Percentiles rank a stretch among this genome's conserved stretches.
These are phyloP conservation scores for Sipha maydis DNA, from an alignment of 2,888 invertebrate genomes.

Conservation along the genomic window DNA sequence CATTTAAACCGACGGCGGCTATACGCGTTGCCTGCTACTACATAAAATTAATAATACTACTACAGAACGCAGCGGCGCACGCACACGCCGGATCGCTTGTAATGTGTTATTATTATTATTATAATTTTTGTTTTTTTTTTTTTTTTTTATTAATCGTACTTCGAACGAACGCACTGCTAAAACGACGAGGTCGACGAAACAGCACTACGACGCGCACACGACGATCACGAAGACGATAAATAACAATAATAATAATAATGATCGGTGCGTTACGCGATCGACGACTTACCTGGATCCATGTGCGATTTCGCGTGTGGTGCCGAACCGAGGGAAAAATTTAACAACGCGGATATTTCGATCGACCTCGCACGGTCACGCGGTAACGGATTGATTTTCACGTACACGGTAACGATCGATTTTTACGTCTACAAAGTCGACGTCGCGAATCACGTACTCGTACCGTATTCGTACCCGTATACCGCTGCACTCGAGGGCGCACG, in stretches of 20 bases:
- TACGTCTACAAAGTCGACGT: background rate
- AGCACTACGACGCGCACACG: background rate
- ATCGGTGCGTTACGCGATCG: background rate
- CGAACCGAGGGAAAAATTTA: too few relatives aligned
- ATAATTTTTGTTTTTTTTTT: too few relatives aligned
- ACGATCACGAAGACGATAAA: background rate
- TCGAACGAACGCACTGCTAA: too few relatives aligned
- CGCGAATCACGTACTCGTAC: background rate
- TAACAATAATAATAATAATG: background rate
- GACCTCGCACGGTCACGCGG: too few relatives aligned
- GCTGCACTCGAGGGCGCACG: too few relatives aligned
- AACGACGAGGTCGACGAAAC: background rate
- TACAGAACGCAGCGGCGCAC: background rate
- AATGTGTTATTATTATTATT: too few relatives aligned
- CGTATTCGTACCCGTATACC: too few relatives aligned
- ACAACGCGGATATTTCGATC: too few relatives aligned
- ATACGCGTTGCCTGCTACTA: background rate
- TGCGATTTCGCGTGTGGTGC: background rate
- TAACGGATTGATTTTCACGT: too few relatives aligned
- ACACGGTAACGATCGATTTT: too few relatives aligned
- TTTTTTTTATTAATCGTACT: too few relatives aligned
- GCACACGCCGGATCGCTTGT: background rate
- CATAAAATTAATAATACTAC: background rate
- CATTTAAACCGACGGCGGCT: background rate
- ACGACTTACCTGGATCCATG: background rate